These are phyloP conservation scores for Habroteleia sp. DNA, from an alignment of 2,888 invertebrate genomes.

Conservation along the genomic window DNA sequence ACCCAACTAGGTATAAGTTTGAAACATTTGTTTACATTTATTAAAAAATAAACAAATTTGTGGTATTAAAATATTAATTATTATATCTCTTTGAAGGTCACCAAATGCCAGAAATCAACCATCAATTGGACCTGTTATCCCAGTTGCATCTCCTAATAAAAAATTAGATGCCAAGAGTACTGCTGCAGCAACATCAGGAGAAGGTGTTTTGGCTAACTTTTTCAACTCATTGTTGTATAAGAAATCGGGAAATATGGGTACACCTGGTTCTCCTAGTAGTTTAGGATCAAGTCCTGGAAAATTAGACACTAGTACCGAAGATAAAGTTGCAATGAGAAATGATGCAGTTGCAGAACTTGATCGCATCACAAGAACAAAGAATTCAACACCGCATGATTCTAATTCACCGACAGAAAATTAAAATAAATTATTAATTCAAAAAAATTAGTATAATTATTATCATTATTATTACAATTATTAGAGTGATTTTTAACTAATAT, in stretches of 20 bases:
- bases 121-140: conserved; percentile 78
- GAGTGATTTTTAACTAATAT: too few species aligned
- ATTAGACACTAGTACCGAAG: conserved; percentile 81
- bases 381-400: conserved; percentile 80
- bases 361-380: conserved; percentile 89
- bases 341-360: conserved; percentile 97
- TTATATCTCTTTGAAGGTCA: too few species aligned
- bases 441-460: too few species aligned
- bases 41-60: too few species aligned
- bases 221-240: conserved; percentile 98
- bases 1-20: conserved; percentile 77
- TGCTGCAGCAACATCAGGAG: conserved; percentile 88
- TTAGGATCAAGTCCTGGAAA: conserved; percentile 72
- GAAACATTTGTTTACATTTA: too few species aligned
- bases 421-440: conserved; percentile 44
- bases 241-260: conserved; percentile 89
- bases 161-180: conserved; percentile 83
- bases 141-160: conserved; percentile 85
- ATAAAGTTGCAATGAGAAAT: conserved; percentile 89
- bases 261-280: conserved; percentile 81
- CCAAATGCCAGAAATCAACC: conserved; percentile 79
- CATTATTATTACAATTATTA: too few species aligned
- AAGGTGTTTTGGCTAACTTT: conserved; percentile 98
- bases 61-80: too few species aligned
- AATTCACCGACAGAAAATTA: conserved; percentile 76